Evolutionary conservation across 2,113 vertebrate genomes (phyloP).

Genomic region (Anthoscopus minutus): DNA sequence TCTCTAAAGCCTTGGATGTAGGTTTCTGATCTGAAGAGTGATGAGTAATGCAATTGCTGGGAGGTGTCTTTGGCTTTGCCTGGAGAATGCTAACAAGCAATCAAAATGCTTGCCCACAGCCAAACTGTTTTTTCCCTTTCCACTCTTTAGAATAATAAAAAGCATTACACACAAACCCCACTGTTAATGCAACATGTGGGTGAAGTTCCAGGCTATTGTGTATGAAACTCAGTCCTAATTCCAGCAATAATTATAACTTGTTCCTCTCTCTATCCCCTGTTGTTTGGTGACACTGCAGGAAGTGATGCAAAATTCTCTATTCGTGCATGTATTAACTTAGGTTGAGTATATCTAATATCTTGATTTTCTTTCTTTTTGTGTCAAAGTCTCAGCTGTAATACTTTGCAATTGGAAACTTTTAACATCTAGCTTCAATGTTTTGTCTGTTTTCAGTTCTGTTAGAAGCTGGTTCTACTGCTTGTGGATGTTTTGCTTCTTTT

Average conservation of each 20-base stretch:
- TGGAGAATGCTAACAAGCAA: constrained; percentile 31
- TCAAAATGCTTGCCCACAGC: constrained; percentile 28
- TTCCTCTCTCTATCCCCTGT: not conserved
- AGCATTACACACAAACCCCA: constrained; percentile 24
- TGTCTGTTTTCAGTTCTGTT: not conserved
- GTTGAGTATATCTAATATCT: not conserved
- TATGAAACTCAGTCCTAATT: constrained; percentile 16
- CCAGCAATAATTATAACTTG: constrained; percentile 41
- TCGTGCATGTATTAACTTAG: not conserved
- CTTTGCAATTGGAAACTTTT: not conserved
- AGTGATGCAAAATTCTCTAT: constrained; percentile 36
- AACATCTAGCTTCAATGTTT: not conserved
- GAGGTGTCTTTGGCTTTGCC: constrained; percentile 42
- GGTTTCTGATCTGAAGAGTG: constrained; percentile 1
- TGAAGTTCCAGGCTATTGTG: constrained; percentile 60
- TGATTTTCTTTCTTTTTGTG: not conserved
- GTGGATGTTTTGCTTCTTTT: not conserved
- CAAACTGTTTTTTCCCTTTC: constrained; percentile 43
- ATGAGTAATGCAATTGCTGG: constrained; percentile 49
- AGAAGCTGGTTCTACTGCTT: not conserved
- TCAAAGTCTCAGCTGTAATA: not conserved
- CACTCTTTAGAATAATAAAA: constrained; percentile 46
- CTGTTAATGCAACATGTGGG: constrained; percentile 42
- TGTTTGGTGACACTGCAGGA: not conserved
- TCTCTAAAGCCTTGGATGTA: constrained; percentile 33